Evolutionary conservation across 2,888 invertebrate genomes (phyloP), one percentile per base, ranked within the genome.

Genomic region (Cephus nigrinus): DNA sequence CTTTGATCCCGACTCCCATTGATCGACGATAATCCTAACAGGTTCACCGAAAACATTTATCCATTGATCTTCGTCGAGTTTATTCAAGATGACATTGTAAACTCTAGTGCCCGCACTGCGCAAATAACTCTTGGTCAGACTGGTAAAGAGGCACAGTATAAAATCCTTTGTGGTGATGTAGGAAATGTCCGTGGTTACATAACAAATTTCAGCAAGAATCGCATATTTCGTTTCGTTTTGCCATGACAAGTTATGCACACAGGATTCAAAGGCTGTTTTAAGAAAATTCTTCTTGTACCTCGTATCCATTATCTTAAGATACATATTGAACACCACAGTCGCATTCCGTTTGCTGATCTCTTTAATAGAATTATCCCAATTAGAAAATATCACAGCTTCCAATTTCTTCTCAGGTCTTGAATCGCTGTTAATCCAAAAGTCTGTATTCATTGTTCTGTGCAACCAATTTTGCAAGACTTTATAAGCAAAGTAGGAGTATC

Each of bases 341-440:
- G 92, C 92, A 83, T 93, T 94, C 71, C 93, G 90, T 84, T 93
- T 93, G 83, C 93, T 92, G 12, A 94, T 92, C 76, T 94, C 94
- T 79, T 92, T 92, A 12, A 94, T 92, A 33, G 93, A 93, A 84
- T 93, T 94, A 84, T 94, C 94, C 94, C 94, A 94, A 85, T 94
- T 94, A 74, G 94, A 93, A 84, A 93, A 93, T 11, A 93, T 92
- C 80, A 94, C 89, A 81, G 92, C 90, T 11, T 94, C 89, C 69
- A 94, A 83, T 82, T 88, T 91, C 12, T 91, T 86, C 83, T 92
- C 91, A 77, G 92, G 88, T n/a, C 83, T 87, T 68, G 90, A 91
- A 74, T 92, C 86, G 40, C 82, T 80, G 4, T 88, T 82, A 80
- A 92, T 86, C 89, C 90, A 89, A 73, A 92, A 91, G 79, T 86